Conservation (phyloP, 2,888 invertebrate genomes). For the Limenitis arthemis region DNA sequence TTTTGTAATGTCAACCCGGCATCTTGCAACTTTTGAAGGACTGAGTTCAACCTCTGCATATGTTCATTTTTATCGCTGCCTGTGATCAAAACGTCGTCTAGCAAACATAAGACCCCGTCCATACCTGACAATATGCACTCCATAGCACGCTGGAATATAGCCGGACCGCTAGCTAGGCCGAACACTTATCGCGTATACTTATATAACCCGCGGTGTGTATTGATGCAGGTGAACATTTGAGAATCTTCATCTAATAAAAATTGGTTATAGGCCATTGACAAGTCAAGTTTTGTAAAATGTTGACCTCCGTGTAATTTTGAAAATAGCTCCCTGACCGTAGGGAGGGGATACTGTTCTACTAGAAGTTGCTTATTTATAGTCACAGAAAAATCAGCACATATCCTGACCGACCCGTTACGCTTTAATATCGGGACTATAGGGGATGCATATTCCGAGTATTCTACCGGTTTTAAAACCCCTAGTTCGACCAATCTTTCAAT, state of each 20-base stretch:
- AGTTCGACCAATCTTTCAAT: slow-evolving; percentile 10
- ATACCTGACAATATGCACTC: slow-evolving; percentile 25
- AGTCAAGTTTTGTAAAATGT: slow-evolving; percentile 21
- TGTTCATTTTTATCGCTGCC: slow-evolving; percentile 6
- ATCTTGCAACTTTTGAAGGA: slow-evolving; percentile 1
- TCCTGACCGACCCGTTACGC: slow-evolving; percentile 4
- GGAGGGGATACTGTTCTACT: slow-evolving; percentile 25
- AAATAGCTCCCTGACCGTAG: slow-evolving; percentile 20
- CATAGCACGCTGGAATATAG: slow-evolving; percentile 23
- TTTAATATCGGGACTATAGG: slow-evolving; percentile 20
- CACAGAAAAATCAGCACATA: slow-evolving; percentile 22
- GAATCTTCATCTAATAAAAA: slow-evolving; percentile 12
- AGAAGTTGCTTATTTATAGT: slow-evolving; percentile 26
- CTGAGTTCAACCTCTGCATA: slow-evolving; percentile 8
- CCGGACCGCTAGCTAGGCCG: slow-evolving; percentile 14
- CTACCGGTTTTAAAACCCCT: slow-evolving; percentile 11
- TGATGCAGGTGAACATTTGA: slow-evolving; percentile 17
- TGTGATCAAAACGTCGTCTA: slow-evolving; percentile 18
- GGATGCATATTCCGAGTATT: slow-evolving; percentile 16
- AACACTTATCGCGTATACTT: slow-evolving; percentile 12
- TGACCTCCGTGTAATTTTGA: slow-evolving; percentile 23
- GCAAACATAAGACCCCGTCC: slow-evolving; percentile 13
- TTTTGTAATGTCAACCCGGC: slow-evolving; percentile 18
- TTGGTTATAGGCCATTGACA: slow-evolving; percentile 24
- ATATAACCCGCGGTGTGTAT: slow-evolving; percentile 20